Percentiles rank a stretch among this genome's conserved stretches.
These are phyloP conservation scores for Mimas tiliae DNA, from an alignment of 2,888 invertebrate species.

Conservation along the genomic window DNA sequence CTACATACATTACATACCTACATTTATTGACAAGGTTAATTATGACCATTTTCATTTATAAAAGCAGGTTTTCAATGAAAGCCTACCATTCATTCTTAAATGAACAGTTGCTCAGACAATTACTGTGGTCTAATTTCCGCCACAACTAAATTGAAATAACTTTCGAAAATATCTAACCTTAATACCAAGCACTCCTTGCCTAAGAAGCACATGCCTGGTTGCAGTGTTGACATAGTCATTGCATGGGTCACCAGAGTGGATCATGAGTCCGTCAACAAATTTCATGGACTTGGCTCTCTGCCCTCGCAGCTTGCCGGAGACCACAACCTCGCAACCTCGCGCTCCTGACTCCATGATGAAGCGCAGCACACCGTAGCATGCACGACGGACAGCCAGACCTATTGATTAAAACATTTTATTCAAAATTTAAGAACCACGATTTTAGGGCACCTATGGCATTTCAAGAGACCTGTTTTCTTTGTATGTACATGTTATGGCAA, in stretches of 20 bases:
- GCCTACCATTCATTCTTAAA: no score
- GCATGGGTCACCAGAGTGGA: slow-evolving; percentile 99
- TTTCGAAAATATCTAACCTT: slow-evolving; percentile 83
- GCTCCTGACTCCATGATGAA: slow-evolving; percentile 99
- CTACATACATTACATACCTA: no score
- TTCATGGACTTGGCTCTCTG: slow-evolving; percentile 99
- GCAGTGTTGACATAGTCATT: slow-evolving; percentile 99
- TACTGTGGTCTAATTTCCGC: background rate
- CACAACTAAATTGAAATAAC: background rate
- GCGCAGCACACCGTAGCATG: slow-evolving; percentile 99
- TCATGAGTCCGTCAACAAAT: slow-evolving; percentile 99
- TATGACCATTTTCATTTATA: no score
- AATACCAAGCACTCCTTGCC: slow-evolving; percentile 93
- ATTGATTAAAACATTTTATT: slow-evolving; percentile 30
- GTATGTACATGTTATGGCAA: no score
- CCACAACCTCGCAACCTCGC: slow-evolving; percentile 99
- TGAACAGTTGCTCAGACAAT: no score
- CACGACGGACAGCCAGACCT: slow-evolving; percentile 91
- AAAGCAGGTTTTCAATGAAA: no score
- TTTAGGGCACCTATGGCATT: no score
- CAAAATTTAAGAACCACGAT: no score
- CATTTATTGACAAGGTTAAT: no score
- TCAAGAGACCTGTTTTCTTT: no score
- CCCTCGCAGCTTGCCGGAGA: slow-evolving; percentile 99
- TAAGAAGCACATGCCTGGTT: slow-evolving; percentile 97